Evolutionary conservation across 1,140 invertebrate genomes (phyloP), one percentile per base, ranked within the genome.

Genomic region (Magallana angulata): DNA sequence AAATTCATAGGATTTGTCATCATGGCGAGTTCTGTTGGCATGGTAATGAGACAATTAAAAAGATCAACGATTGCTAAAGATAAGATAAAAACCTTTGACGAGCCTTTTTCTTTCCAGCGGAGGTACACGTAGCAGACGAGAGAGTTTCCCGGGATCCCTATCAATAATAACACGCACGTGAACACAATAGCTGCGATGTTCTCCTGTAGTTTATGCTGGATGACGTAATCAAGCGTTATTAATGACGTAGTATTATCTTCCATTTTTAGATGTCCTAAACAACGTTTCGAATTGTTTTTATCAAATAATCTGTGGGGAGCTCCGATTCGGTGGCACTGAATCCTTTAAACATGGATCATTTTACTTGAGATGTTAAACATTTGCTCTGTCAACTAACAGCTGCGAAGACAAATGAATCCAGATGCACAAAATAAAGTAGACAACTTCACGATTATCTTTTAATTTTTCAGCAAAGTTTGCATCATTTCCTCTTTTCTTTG

Each of bases 71-170:
- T 57, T 12, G 91, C 91, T 71, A 92, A 76, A 8, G 87, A 87
- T 24, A 91, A 60, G 57, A 92, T 90, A 60, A 91, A 92, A 36
- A 89, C 84, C 1, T 87, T 86, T 0, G 91, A 91, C 0, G 90
- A 89, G 71, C 89, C 91, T 56, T 87, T 76, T 30, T 86, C 88
- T 64, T 88, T 87, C 87, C 90, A 91, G 8, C 64, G 57, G n/a
- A 68, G 84, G 76, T 92, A 92, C 8, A 92, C 88, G 68, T 87
- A 87, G 59, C 90, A 90, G 1, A 91, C 91, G 2, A 91, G 58
- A 1, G 85, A 60, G 87, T 92, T 92, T n/a, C 92, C 92, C 56
- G 91, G 87, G 1, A 88, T 24, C 12, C 91, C 92, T 16, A 91
- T 58, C 16, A 91, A 48, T 57, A 92, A 89, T 30, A 92, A 71